These are phyloP conservation scores for Dicyrtoma fusca DNA, from an alignment of 2,888 invertebrate species.

Conservation along the genomic window DNA sequence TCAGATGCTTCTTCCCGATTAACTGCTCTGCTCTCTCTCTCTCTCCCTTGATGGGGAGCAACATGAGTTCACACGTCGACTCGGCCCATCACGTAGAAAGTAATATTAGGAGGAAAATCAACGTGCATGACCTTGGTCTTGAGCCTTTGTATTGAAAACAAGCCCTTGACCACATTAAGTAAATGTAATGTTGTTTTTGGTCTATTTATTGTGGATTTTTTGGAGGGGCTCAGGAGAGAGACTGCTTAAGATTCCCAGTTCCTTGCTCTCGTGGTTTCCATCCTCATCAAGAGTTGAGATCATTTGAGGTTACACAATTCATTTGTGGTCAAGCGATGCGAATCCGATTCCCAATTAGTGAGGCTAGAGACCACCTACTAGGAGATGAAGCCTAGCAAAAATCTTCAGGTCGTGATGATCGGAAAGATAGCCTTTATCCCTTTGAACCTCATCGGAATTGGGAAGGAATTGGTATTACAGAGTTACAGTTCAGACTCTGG, in stretches of 20 bases:
- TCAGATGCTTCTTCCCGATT: not conserved
- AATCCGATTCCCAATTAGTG: constrained; percentile 49
- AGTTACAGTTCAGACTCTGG: not conserved
- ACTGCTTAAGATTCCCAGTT: not conserved
- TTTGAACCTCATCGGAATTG: not conserved
- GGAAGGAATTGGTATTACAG: not conserved
- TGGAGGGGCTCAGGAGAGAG: no score
- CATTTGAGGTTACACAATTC: constrained; percentile 42
- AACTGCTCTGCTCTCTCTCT: not conserved
- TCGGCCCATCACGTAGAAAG: no score
- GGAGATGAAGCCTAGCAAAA: constrained; percentile 41
- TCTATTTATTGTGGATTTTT: not conserved
- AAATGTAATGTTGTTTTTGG: not conserved
- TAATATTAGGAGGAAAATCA: no score
- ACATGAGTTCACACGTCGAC: no score
- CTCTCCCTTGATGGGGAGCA: no score
- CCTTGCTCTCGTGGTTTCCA: constrained; percentile 9
- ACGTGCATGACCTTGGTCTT: no score
- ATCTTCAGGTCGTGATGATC: constrained; percentile 46
- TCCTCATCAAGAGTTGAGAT: not conserved
- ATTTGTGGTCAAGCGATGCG: constrained; percentile 47
- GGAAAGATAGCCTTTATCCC: constrained; percentile 25
- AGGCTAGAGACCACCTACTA: constrained; percentile 46
- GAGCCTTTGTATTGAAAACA: no score
- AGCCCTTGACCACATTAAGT: no score